Evolutionary conservation across 2,888 invertebrate species (phyloP), one percentile per base, ranked within the genome.

Genomic region (Margaritifera margaritifera): DNA sequence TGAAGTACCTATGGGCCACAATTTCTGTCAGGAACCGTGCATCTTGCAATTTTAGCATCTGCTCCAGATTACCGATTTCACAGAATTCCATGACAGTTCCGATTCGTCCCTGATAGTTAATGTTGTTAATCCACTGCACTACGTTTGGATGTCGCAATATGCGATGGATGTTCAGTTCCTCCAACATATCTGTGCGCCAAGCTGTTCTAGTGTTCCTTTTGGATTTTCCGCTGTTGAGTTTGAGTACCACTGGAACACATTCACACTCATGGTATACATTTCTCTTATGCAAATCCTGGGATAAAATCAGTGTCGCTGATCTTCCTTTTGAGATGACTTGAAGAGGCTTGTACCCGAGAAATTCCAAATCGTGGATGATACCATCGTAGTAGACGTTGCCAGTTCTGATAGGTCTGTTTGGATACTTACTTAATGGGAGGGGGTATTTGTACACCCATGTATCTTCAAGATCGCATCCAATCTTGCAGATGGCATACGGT

Each of bases 21-120:
- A 75, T 64, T 64, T 87, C 87, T 0, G 82, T 78, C 56, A 87
- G 71, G 68, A 87, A 84, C 52, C 81, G 71, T 15, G 83, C 83
- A 57, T 83, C 81, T 71, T 84, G 76, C 4, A 82, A 74, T 57
- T 75, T 74, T 19, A 86, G 75, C 51, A 87, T 76, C 61, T 83
- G 83, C 61, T 84, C 85, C 31, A 87, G 75, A 55, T 78, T 84
- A 2, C 87, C 87, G 68, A 79, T 82, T 66, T 85, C 84, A 68
- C 85, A 87, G 74, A 86, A 85, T 68, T 87, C 87, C 73, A 86
- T 68, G 31, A 86, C 83, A 20, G 84, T 76, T 5, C 83, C 85
- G 19, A 78, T 69, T 6, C 83, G 71, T 4, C 84, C 84, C 55
- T 83, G 72, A 62, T 80, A 80, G 53, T 68, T 78, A 58, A 86